These are phyloP conservation scores for Parasteatoda tepidariorum DNA, from an alignment of 1,140 invertebrate genomes.

Conservation along the genomic window DNA sequence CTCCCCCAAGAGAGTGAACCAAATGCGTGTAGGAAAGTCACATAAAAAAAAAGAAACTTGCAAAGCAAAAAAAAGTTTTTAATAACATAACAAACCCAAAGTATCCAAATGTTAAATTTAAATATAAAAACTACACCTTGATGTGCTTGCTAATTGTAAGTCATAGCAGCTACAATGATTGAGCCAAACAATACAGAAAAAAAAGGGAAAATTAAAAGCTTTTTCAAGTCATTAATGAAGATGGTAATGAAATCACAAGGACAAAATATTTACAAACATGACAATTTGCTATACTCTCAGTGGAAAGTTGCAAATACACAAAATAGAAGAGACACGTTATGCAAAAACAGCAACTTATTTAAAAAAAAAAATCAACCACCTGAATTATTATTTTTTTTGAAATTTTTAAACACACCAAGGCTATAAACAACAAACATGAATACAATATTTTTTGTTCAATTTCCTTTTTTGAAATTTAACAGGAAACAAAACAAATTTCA, in stretches of 20 bases:
- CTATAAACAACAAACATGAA: neutral
- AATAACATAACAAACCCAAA: conserved; percentile 58
- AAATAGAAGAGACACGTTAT: conserved; percentile 39
- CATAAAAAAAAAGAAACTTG: too few species aligned
- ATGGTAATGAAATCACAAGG: conserved; percentile 50
- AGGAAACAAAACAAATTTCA: too few species aligned
- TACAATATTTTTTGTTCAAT: neutral
- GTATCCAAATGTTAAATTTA: conserved; percentile 56
- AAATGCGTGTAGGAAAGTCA: too few species aligned
- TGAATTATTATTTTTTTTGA: neutral
- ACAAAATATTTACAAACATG: conserved; percentile 45
- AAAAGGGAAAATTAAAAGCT: conserved; percentile 39
- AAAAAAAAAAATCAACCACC: conserved; percentile 27
- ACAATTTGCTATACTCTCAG: conserved; percentile 28
- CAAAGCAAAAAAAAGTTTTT: conserved; percentile 52
- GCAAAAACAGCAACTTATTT: conserved; percentile 9
- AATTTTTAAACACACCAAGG: conserved; percentile 13
- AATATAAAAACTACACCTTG: conserved; percentile 56
- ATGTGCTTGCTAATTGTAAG: conserved; percentile 19
- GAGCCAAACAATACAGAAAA: conserved; percentile 26
- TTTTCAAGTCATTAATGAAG: conserved; percentile 27
- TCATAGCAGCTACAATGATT: conserved; percentile 52
- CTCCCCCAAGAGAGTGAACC: too few species aligned
- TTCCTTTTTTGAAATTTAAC: neutral
- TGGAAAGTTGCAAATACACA: conserved; percentile 36